Evolutionary conservation across 92 coral and sea anemone species (phyloP).

Genomic region (Virgularia gustaviana): DNA sequence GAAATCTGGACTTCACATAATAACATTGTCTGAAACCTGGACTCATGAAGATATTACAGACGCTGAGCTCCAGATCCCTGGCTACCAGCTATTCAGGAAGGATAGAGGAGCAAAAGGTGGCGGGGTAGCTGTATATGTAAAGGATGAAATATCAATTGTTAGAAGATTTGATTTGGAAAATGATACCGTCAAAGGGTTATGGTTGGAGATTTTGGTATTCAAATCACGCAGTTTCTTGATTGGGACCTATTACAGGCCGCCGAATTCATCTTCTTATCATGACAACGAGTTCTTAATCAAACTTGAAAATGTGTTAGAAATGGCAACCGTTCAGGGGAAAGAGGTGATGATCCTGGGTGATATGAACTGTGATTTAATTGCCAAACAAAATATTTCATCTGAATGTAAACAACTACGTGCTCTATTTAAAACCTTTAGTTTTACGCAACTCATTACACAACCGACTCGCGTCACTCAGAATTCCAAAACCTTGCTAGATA

Average conservation of each 20-base stretch:
- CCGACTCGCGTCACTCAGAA: neutral
- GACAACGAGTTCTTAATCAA: conserved; percentile 28
- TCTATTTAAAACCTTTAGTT: neutral
- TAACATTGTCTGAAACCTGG: conserved; percentile 50
- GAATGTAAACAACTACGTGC: neutral
- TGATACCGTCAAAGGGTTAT: conserved; percentile 42
- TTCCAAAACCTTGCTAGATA: neutral
- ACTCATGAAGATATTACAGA: conserved; percentile 17
- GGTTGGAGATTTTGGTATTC: conserved; percentile 42
- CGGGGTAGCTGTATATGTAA: conserved; percentile 45
- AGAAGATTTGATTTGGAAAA: conserved; percentile 52
- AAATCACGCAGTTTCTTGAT: conserved; percentile 42
- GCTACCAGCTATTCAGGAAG: conserved; percentile 41
- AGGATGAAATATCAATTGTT: conserved; percentile 35
- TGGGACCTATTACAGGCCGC: conserved; percentile 37
- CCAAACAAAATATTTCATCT: neutral
- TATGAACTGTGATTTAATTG: neutral
- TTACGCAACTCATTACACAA: neutral
- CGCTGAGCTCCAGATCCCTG: conserved; percentile 49
- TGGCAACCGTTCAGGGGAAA: neutral
- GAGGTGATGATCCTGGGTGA: neutral
- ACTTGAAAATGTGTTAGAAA: conserved; percentile 19
- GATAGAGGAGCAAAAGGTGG: conserved; percentile 52
- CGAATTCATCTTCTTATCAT: conserved; percentile 36
- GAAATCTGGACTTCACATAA: conserved; percentile 23